These are phyloP conservation scores for Onychorhynchus coronatus DNA, from an alignment of 2,113 vertebrate species.

Conservation along the genomic window DNA sequence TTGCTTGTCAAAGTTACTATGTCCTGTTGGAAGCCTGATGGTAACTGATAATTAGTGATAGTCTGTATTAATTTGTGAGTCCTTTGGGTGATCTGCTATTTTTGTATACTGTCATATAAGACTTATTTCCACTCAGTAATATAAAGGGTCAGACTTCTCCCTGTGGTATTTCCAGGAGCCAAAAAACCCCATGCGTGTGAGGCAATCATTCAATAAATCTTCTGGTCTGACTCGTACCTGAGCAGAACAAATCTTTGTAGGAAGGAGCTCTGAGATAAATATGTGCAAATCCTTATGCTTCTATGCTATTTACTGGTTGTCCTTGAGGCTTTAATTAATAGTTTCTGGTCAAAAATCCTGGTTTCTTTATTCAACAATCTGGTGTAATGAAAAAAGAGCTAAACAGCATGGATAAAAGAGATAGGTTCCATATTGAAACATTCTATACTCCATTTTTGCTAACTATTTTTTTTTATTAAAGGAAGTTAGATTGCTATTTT, in stretches of 20 bases:
- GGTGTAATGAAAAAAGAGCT: neutral
- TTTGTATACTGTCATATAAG: neutral
- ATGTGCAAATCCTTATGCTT: neutral
- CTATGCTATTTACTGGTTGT: neutral
- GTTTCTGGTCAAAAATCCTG: neutral
- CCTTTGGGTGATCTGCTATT: neutral
- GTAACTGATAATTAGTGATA: neutral
- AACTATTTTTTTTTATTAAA: neutral
- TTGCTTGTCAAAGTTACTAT: neutral
- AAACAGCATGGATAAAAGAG: neutral
- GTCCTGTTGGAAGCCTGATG: neutral
- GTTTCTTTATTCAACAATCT: neutral
- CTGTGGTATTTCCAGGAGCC: neutral
- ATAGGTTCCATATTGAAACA: neutral
- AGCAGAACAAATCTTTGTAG: neutral
- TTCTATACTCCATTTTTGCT: neutral
- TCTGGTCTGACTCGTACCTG: neutral
- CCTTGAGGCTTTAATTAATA: neutral
- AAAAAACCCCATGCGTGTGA: neutral
- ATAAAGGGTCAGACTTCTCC: neutral
- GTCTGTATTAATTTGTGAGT: neutral
- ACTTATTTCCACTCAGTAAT: neutral
- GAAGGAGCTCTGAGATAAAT: neutral
- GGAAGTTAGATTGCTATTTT: neutral
- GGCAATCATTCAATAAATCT: neutral